Evolutionary conservation across 2,113 vertebrate species (phyloP).

Genomic region (Laticauda laticaudata): DNA sequence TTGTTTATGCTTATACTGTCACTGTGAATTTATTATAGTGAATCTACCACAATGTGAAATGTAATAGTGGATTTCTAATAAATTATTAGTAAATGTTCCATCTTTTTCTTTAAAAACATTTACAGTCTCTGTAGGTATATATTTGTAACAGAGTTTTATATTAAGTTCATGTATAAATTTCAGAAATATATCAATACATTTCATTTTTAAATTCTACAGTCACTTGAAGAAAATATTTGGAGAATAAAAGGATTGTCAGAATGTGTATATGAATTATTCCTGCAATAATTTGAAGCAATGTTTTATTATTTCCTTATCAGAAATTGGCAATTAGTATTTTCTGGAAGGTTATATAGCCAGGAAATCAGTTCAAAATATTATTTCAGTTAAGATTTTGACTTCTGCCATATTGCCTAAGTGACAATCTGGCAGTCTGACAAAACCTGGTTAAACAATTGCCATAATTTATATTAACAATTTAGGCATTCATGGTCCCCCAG

Average conservation of each 20-base stretch:
- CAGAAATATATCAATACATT: too few relatives aligned
- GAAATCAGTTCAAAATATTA: not conserved
- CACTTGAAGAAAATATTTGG: not conserved
- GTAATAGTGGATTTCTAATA: not conserved
- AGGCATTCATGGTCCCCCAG: not conserved
- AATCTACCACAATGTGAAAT: slow-evolving; percentile 35
- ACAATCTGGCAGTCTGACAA: not conserved
- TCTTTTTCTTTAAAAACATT: not conserved
- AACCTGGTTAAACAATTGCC: not conserved
- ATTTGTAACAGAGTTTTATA: too few relatives aligned
- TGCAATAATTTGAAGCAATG: not conserved
- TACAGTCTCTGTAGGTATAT: too few relatives aligned
- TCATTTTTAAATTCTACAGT: not conserved
- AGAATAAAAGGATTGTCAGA: not conserved
- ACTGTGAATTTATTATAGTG: slow-evolving; percentile 17
- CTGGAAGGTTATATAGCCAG: not conserved
- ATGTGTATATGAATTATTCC: not conserved
- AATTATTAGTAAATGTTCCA: not conserved
- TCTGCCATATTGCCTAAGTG: not conserved
- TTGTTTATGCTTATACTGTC: slow-evolving; percentile 27
- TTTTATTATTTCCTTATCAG: not conserved
- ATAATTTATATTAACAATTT: not conserved
- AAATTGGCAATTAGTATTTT: not conserved
- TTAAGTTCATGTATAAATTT: not conserved
- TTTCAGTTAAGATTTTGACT: not conserved